phyloP scores from a whole-genome alignment of 2,888 invertebrate genomes.

The Metallyticus violacea region DNA sequence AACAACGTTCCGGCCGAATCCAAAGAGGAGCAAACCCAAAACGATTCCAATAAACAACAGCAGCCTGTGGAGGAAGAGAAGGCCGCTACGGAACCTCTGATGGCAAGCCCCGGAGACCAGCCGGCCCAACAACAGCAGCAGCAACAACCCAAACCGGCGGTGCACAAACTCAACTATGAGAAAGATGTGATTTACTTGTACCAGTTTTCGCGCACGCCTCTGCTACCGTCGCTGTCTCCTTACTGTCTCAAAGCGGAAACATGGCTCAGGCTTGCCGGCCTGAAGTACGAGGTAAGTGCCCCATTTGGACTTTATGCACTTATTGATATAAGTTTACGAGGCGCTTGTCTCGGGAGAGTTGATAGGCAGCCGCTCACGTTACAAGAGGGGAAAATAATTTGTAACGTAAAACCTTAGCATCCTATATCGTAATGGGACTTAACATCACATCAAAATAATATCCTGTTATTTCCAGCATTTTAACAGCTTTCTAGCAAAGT shows the following conservation, averaged over 20 bases:
- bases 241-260: constrained; percentile 95
- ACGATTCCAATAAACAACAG: constrained; percentile 46
- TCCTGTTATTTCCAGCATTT: too few species aligned
- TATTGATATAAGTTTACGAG: too few species aligned
- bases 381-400: too few species aligned
- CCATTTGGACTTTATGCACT: too few species aligned
- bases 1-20: constrained; percentile 62
- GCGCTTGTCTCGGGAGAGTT: too few species aligned
- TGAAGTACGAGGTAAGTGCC: constrained; percentile 87
- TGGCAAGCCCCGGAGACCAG: constrained; percentile 40
- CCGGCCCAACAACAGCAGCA: constrained; percentile 50
- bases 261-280: constrained; percentile 86
- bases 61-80: constrained; percentile 36
- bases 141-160: constrained; percentile 69
- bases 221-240: constrained; percentile 86
- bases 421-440: too few species aligned
- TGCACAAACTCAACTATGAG: constrained; percentile 84
- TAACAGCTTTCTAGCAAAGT: too few species aligned
- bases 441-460: too few species aligned
- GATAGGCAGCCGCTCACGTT: too few species aligned
- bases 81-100: constrained; percentile 36
- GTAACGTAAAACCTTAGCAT: too few species aligned
- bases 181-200: constrained; percentile 92
- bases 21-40: constrained; percentile 56
- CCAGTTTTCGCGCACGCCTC: constrained; percentile 87